Base-by-base conservation (phyloP, 2,113 vertebrate genomes). In the Proteles cristata region DNA sequence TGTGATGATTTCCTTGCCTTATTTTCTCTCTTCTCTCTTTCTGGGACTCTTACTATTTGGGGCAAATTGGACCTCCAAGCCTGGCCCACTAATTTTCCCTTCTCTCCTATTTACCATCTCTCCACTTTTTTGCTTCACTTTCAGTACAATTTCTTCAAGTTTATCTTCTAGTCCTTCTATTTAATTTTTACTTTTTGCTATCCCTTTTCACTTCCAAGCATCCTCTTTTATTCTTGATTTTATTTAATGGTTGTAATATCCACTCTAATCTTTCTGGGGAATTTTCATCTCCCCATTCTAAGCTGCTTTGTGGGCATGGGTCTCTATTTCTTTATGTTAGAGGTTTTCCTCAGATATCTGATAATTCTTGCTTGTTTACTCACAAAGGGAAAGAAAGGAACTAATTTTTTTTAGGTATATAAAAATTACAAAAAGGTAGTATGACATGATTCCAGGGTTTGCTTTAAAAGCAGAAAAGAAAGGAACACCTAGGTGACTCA, bases 141-240 rank as follows among this genome's bases (percentile, higher is more conserved):
- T 80, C 63, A 28, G 4, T 97, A 76, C 55, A 21, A 73, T 65
- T 83, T 91, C 33, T 45, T 71, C 50, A 55, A 58, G 61, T 50
- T 77, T 79, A 58, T 61, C 79, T 88, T 79, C 25, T 28, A 55
- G 31, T 12, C 26, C 21, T 96, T 76, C n/a, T 79, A 55, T 73
- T 80, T 80, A 33, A 50, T 68, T 74, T 96, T 96, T 91, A 26
- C 33, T 31, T 81, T 85, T 92, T 87, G n/a, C 39, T 65, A 77
- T 66, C 43, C 85, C 31, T 69, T 96, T 90, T 82, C 26, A 43
- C 77, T 65, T 61, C 14, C 6, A 58, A 39, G 5, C 17, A 68
- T 33, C 31, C 21, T 73, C n/a, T 79, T 63, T 89, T 39, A 68
- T 68, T 88, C 58, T 17, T 71, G 28, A 89, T 80, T 55, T 87